Evolutionary conservation across 1,140 invertebrate species (phyloP), one percentile per base, ranked within the genome.

Genomic region (Centruroides vittatus): DNA sequence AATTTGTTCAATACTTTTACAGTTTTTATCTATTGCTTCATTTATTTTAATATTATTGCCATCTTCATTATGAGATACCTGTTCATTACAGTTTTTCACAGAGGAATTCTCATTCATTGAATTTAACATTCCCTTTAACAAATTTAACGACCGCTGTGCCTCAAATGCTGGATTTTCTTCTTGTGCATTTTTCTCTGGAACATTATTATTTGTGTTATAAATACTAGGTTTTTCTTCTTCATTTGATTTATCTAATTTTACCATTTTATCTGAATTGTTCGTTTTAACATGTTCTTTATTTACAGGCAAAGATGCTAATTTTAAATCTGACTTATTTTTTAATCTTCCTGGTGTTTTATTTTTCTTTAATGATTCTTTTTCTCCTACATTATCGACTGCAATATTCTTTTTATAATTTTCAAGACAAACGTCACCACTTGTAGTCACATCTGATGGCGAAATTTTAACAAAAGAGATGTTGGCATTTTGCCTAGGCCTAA

Each of bases 371-470:
- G 13, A 23, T 34, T 55, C 54, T 12, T 55, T 55, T 35, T 35
- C 23, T 35, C 35, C 11, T 34, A 35, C 12, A 55, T 36, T 55
- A n/a, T 35, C 41, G 3, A 41, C 35, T 36, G 5, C 54, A 12
- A 23, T 35, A 34, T 36, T 36, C 50, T 65, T 65, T 35, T 56
- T 65, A 34, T 59, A 61, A 53, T 61, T 65, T 54, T 65, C 60
- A 60, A 65, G 57, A 59, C 63, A 61, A 51, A 65, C 60, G 59
- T 65, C 63, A 61, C 57, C 57, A 47, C 63, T 65, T 48, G 63
- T 61, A 65, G 63, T 55, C 34, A 59, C 53, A 54, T 65, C 63
- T 47, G 61, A 57, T 46, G 57, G 48, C 47, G 60, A 59, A 10
- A 65, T n/a, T 10, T 60, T 36, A 23, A 64, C 52, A 11, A 58